Percentiles rank a stretch among this genome's conserved stretches.
Evolutionary conservation across 2,113 vertebrate species (phyloP).

Genomic region (Vimba vimba): DNA sequence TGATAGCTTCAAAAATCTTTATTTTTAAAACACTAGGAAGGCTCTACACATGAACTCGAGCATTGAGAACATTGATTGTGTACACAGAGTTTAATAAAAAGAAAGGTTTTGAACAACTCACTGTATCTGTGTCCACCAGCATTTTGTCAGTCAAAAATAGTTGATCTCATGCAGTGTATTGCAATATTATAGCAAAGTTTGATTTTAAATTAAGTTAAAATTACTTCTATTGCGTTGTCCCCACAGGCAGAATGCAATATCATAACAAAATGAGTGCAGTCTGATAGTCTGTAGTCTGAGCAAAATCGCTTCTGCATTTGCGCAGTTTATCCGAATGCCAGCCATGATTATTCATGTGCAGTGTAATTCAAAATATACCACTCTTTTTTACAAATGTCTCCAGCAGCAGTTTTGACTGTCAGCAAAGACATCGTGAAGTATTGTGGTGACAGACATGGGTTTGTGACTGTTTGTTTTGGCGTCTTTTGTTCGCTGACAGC

Average conservation of each 20-base stretch:
- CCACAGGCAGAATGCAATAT: not conserved
- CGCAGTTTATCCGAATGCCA: not conserved
- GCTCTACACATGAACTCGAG: too few relatives aligned
- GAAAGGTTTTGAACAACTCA: too few relatives aligned
- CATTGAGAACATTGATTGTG: too few relatives aligned
- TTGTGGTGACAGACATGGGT: slow-evolving; percentile 74
- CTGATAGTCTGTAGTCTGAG: not conserved
- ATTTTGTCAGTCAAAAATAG: too few relatives aligned
- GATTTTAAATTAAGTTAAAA: too few relatives aligned
- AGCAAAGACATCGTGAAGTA: slow-evolving; percentile 80
- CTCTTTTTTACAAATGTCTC: slow-evolving; percentile 33
- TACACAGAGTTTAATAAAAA: too few relatives aligned
- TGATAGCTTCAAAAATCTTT: too few relatives aligned
- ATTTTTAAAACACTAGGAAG: too few relatives aligned
- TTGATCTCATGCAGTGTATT: not conserved
- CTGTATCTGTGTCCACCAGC: too few relatives aligned
- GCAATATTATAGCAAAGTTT: not conserved
- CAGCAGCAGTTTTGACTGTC: slow-evolving; percentile 71
- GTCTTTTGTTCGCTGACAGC: slow-evolving; percentile 61
- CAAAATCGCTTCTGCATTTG: too few relatives aligned
- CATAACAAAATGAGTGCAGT: not conserved
- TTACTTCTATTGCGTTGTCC: not conserved
- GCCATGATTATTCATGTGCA: slow-evolving; percentile 7
- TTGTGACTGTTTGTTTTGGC: slow-evolving; percentile 81
- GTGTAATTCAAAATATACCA: slow-evolving; percentile 25